A percentile compares a stretch with the other conserved stretches of the same genome.
Evolutionary conservation across 2,797 vertebrate genomes (phyloP).

Genomic region (Gobionotothen gibberifrons): DNA sequence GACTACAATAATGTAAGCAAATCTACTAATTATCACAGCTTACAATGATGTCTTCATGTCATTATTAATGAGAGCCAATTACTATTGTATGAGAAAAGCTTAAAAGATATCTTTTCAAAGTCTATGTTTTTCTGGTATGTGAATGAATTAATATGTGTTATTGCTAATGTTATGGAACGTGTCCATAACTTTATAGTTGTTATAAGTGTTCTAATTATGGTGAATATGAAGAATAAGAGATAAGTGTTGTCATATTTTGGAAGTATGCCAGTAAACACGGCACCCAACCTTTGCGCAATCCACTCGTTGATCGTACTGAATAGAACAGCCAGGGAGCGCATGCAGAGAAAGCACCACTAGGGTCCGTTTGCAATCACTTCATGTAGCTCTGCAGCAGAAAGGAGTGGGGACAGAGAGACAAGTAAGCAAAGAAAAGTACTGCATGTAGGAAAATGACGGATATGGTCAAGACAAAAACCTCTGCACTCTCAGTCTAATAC

Average conservation of each 20-base stretch:
- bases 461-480: conserved; percentile 26
- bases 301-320: not conserved
- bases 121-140: not conserved
- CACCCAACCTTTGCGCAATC: not conserved
- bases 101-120: not conserved
- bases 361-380: conserved; percentile 76
- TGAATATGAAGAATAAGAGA: not conserved
- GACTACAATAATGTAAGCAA: not conserved
- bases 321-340: conserved; percentile 13
- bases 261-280: not conserved
- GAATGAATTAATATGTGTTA: not conserved
- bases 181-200: not conserved
- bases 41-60: not conserved
- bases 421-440: conserved; percentile 38
- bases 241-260: not conserved
- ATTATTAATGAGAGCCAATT: not conserved
- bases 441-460: conserved; percentile 39
- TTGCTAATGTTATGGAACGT: not conserved
- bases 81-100: not conserved
- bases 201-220: not conserved
- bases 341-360: conserved; percentile 29
- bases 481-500: conserved; percentile 12
- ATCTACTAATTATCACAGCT: not conserved
- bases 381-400: conserved; percentile 80
- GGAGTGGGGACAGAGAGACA: conserved; percentile 39